Evolutionary conservation across 2,888 invertebrate species (phyloP).

Genomic region (Chaitophorus viminalis): DNA sequence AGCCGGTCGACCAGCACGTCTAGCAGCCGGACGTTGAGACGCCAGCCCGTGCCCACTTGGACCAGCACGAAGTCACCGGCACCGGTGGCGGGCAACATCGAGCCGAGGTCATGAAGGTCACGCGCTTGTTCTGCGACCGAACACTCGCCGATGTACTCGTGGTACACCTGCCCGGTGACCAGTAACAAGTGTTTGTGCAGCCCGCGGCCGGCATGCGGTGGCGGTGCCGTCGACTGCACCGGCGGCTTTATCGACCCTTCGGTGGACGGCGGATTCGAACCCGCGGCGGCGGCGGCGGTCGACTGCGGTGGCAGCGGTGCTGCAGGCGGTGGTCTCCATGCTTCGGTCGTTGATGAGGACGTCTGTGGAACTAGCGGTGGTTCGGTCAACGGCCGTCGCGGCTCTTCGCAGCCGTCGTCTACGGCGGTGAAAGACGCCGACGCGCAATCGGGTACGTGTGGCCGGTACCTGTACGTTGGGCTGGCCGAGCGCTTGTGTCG

Average conservation of each 20-base stretch:
- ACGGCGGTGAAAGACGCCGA: background rate
- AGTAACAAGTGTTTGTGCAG: conserved; percentile 60
- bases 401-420: conserved; percentile 24
- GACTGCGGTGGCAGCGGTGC: background rate
- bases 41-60: conserved; percentile 61
- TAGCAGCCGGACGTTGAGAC: conserved; percentile 61
- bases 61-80: conserved; percentile 54
- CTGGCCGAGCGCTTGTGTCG: conserved; percentile 38
- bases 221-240: background rate
- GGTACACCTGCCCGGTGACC: conserved; percentile 59
- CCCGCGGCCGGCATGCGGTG: background rate
- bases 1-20: conserved; percentile 64
- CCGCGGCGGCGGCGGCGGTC: no score
- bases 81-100: background rate
- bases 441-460: conserved; percentile 11
- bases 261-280: background rate
- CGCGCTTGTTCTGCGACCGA: conserved; percentile 50
- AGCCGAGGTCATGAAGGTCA: conserved; percentile 43
- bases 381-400: background rate
- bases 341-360: background rate
- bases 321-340: background rate
- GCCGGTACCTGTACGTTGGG: conserved; percentile 47
- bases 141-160: conserved; percentile 60
- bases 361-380: background rate
- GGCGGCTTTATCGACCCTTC: background rate